Conservation (phyloP, 2,797 vertebrate genomes). For the Anomalospiza imberbis region DNA sequence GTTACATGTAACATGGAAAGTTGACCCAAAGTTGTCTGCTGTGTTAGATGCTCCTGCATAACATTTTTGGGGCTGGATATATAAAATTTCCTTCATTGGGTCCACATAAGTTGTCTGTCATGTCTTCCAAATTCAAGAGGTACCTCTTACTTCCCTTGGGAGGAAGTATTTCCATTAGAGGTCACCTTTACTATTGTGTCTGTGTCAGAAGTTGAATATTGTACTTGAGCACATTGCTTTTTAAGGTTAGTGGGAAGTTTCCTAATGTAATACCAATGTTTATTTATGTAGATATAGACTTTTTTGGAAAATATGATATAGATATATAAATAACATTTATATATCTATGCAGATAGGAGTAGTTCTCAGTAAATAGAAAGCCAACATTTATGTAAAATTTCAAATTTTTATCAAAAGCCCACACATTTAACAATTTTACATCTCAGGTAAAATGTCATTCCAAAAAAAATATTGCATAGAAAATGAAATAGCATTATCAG, state of each 20-base stretch:
- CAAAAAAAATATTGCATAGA: not conserved
- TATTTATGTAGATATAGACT: conserved; percentile 21
- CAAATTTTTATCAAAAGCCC: not conserved
- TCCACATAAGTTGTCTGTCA: not conserved
- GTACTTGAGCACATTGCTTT: conserved; percentile 57
- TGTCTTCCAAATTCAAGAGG: conserved; percentile 45
- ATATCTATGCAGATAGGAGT: conserved; percentile 18
- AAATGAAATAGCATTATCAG: not conserved
- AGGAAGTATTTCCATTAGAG: conserved; percentile 9
- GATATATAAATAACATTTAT: conserved; percentile 29
- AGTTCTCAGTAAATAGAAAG: not conserved
- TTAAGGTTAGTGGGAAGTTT: not conserved
- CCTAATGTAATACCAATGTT: not conserved
- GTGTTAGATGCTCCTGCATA: conserved; percentile 36
- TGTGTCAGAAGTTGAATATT: conserved; percentile 56
- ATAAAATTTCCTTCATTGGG: not conserved
- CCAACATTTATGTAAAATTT: not conserved
- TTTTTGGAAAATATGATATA: conserved; percentile 5
- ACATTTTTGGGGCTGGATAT: not conserved
- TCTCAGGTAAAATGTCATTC: conserved; percentile 56
- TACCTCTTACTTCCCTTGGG: conserved; percentile 47
- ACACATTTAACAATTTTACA: conserved; percentile 9
- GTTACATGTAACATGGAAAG: not conserved
- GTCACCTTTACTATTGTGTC: conserved; percentile 13
- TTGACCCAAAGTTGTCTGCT: conserved; percentile 8